Conservation (phyloP, 2,797 vertebrate species). For the Triplophysa yarkandensis region DNA sequence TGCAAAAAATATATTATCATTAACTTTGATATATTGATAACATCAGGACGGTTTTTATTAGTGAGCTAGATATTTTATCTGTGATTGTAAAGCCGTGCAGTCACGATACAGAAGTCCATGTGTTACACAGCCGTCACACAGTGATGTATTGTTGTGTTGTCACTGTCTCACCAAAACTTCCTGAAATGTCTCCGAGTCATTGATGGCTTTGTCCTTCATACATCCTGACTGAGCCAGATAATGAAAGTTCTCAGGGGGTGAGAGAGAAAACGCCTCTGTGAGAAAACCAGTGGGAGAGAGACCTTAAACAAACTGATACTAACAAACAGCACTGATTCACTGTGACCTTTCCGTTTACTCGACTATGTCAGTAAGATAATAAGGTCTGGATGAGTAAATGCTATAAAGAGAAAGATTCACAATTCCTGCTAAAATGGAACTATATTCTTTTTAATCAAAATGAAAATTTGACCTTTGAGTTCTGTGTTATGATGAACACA, state of each 20-base stretch:
- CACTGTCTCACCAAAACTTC: conserved; percentile 86
- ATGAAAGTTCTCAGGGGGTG: conserved; percentile 84
- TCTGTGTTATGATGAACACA: too few relatives aligned
- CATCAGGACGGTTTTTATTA: too few relatives aligned
- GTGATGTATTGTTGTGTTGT: conserved; percentile 25
- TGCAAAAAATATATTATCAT: too few relatives aligned
- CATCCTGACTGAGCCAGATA: conserved; percentile 92
- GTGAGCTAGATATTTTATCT: not conserved
- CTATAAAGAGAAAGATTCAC: not conserved
- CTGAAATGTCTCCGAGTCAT: conserved; percentile 84
- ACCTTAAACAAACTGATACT: conserved; percentile 19
- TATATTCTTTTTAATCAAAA: too few relatives aligned
- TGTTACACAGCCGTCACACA: not conserved
- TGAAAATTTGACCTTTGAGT: too few relatives aligned
- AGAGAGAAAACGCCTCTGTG: conserved; percentile 88
- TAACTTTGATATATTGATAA: too few relatives aligned
- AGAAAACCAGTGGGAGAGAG: conserved; percentile 34
- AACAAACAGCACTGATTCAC: conserved; percentile 7
- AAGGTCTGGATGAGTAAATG: not conserved
- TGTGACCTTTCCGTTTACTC: not conserved
- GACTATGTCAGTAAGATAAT: not conserved
- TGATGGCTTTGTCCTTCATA: conserved; percentile 83
- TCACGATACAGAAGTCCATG: not conserved
- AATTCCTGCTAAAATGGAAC: not conserved
- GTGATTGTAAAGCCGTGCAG: not conserved